Conservation (phyloP, 2,888 invertebrate genomes). For the Diaphora mendica region DNA sequence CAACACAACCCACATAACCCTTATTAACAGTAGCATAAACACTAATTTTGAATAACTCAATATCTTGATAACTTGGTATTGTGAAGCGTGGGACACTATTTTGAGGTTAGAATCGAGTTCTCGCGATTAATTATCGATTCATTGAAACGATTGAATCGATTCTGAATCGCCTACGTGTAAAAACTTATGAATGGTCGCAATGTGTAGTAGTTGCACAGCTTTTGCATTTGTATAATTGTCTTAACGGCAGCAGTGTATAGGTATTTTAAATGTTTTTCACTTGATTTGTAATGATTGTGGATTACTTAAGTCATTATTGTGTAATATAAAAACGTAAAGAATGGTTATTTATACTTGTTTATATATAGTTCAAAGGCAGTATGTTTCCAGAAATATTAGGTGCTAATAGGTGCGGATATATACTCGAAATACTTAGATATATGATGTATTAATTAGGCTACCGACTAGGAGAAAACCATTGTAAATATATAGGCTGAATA, state of each 20-base stretch:
- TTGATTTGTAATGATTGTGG: conserved; percentile 4
- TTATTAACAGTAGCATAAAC: conserved; percentile 49
- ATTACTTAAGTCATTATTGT: conserved; percentile 1
- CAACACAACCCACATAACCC: conserved; percentile 35
- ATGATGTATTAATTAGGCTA: too few relatives aligned
- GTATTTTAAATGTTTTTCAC: conserved; percentile 15
- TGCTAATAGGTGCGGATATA: too few relatives aligned
- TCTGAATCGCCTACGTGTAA: conserved; percentile 62
- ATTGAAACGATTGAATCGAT: conserved; percentile 64
- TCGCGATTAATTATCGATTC: conserved; percentile 71
- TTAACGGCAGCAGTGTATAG: conserved; percentile 23
- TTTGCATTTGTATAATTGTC: conserved; percentile 30
- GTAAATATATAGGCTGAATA: too few relatives aligned
- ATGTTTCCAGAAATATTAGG: too few relatives aligned
- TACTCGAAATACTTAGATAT: too few relatives aligned
- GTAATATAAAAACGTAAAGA: background rate
- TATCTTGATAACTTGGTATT: conserved; percentile 10
- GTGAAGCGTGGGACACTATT: conserved; percentile 73
- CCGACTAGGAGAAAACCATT: too few relatives aligned
- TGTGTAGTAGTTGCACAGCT: conserved; percentile 54
- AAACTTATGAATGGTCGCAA: conserved; percentile 60
- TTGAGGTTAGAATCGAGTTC: conserved; percentile 76
- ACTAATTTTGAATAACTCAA: conserved; percentile 41
- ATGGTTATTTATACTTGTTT: background rate
- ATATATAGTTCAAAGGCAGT: too few relatives aligned